phyloP scores from a whole-genome alignment of 2,113 vertebrate genomes.

The Variabilichromis moorii region DNA sequence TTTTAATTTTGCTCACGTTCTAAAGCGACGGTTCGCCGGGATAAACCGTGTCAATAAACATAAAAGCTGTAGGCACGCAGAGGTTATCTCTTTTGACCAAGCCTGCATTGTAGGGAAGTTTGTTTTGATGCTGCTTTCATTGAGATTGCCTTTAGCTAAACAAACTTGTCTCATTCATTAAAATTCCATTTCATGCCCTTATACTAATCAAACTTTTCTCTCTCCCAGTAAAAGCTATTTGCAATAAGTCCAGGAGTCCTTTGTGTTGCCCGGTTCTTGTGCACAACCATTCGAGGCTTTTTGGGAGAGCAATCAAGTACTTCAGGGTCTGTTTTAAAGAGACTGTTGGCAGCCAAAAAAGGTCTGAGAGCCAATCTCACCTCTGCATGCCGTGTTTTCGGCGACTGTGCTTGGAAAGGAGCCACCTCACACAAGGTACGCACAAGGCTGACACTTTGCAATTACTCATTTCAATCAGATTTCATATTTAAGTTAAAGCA shows the following conservation, averaged over 20 bases:
- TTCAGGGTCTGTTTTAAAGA: background rate
- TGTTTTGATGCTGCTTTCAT: background rate
- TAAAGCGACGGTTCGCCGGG: background rate
- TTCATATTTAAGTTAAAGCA: conserved; percentile 26
- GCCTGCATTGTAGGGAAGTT: background rate
- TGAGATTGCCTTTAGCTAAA: background rate
- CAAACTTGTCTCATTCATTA: background rate
- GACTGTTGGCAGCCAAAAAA: background rate
- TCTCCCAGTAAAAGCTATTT: background rate
- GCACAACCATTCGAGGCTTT: background rate
- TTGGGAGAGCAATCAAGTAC: background rate
- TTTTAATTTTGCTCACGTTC: background rate
- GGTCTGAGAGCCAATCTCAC: background rate
- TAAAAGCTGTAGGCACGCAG: background rate
- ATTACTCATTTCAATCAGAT: conserved; percentile 13
- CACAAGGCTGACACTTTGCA: background rate
- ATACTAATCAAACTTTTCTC: background rate
- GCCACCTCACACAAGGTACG: background rate
- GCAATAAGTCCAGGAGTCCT: background rate
- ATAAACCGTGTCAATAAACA: background rate
- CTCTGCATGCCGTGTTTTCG: background rate
- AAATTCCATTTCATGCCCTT: background rate
- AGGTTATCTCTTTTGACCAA: background rate
- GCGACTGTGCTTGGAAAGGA: background rate
- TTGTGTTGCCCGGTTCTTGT: background rate